Conservation (phyloP, 2,797 vertebrate species). For the Megaceryle alcyon region DNA sequence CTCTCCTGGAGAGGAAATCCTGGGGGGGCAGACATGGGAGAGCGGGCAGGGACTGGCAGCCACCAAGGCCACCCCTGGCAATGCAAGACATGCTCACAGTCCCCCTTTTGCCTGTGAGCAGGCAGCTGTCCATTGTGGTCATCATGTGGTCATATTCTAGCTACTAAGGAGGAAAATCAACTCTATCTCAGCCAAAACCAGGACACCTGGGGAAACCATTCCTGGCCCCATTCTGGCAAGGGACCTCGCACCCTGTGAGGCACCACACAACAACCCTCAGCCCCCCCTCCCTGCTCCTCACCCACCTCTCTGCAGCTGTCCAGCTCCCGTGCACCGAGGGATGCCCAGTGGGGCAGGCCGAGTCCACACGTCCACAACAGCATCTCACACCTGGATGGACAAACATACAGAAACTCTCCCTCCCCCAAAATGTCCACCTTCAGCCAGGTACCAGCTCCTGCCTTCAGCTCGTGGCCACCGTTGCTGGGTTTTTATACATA, state of each 20-base stretch:
- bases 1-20: slow-evolving; percentile 1
- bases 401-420: not conserved
- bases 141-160: not conserved
- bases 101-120: not conserved
- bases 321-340: not conserved
- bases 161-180: not conserved
- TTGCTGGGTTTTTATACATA: slow-evolving; percentile 66
- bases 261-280: not conserved
- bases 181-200: not conserved
- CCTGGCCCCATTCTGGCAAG: rapidly evolving
- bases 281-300: not conserved
- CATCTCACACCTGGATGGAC: not conserved
- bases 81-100: not conserved
- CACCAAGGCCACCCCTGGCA: rapidly evolving
- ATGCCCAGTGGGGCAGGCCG: not conserved
- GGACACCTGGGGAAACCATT: not conserved
- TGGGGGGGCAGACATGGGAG: not conserved
- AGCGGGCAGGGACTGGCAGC: not conserved
- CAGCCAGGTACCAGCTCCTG: slow-evolving; percentile 18
- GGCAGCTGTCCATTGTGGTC: not conserved
- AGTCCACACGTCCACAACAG: not conserved
- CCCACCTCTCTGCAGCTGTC: slow-evolving; percentile 31
- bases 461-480: slow-evolving; percentile 10
- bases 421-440: not conserved
- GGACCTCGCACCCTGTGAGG: not conserved